A percentile compares a stretch with the other conserved stretches of the same genome.
Conservation (phyloP, 1,140 invertebrate genomes). For the Listronotus bonariensis region DNA sequence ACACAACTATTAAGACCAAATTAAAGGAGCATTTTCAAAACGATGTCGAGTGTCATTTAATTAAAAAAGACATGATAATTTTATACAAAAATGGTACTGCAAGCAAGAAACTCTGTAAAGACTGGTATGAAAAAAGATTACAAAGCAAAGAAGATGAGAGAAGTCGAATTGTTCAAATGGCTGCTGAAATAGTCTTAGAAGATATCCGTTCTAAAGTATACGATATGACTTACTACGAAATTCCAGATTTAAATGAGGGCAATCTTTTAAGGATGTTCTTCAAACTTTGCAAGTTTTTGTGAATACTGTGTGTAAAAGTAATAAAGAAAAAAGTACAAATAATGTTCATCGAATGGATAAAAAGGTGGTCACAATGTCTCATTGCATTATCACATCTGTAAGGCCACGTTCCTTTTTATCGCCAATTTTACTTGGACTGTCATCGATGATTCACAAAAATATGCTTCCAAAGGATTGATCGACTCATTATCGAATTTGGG, state of each 20-base stretch:
- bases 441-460: conserved; percentile 26
- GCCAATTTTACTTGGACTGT: conserved; percentile 29
- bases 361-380: conserved; percentile 20
- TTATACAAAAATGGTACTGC: background rate
- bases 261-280: no score
- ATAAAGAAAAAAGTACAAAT: no score
- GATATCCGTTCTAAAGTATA: conserved; percentile 22
- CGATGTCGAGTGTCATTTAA: conserved; percentile 7
- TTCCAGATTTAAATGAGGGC: no score
- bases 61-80: conserved; percentile 15
- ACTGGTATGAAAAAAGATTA: conserved; percentile 19
- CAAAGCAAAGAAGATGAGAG: conserved; percentile 4
- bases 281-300: no score
- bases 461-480: conserved; percentile 18
- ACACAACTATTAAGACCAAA: conserved; percentile 7
- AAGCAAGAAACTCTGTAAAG: conserved; percentile 16
- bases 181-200: conserved; percentile 22
- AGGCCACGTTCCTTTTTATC: conserved; percentile 32
- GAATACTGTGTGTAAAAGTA: no score
- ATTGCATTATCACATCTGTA: conserved; percentile 23
- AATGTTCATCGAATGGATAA: conserved; percentile 2
- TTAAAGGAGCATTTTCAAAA: conserved; percentile 11
- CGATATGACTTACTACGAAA: conserved; percentile 3
- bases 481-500: conserved; percentile 28
- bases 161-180: conserved; percentile 10